phyloP scores from a whole-genome alignment of 2,888 invertebrate genomes.

The Folsomia manolachei region DNA sequence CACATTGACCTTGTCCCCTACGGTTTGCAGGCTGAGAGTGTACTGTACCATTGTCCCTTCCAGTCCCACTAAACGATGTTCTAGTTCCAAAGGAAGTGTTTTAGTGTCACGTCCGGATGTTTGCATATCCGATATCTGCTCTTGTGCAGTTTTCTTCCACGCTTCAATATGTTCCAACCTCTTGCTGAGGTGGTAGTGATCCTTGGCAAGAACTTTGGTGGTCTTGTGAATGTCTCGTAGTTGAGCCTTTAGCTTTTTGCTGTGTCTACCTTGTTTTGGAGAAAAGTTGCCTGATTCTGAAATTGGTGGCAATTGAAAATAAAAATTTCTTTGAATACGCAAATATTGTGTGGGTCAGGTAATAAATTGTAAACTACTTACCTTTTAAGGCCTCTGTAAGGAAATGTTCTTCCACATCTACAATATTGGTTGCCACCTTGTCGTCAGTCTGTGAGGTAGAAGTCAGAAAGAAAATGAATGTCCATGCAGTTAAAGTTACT shows the following conservation, averaged over 20 bases:
- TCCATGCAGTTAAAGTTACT: too few relatives aligned
- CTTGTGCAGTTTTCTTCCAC: slow-evolving; percentile 13
- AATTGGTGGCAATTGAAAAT: too few relatives aligned
- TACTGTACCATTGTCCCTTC: slow-evolving; percentile 37
- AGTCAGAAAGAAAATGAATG: background rate
- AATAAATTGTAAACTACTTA: slow-evolving; percentile 6
- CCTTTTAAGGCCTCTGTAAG: slow-evolving; percentile 37
- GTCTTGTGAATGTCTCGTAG: slow-evolving; percentile 33
- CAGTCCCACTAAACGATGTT: slow-evolving; percentile 15
- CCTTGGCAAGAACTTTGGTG: slow-evolving; percentile 26
- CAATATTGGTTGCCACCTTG: slow-evolving; percentile 21
- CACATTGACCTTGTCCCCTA: slow-evolving; percentile 37
- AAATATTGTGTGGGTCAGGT: too few relatives aligned
- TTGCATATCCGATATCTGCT: background rate
- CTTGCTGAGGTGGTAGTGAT: slow-evolving; percentile 34
- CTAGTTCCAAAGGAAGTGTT: background rate
- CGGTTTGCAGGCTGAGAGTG: slow-evolving; percentile 30
- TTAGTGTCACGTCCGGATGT: background rate
- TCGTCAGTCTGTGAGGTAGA: slow-evolving; percentile 4
- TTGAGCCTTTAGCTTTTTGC: slow-evolving; percentile 35
- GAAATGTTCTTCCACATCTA: slow-evolving; percentile 26
- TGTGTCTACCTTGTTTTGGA: slow-evolving; percentile 15
- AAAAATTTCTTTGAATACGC: too few relatives aligned
- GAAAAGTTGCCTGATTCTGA: slow-evolving; percentile 26
- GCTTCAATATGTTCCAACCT: slow-evolving; percentile 38